Conservation (phyloP, 2,113 vertebrate genomes). For the Oreochromis niloticus region DNA sequence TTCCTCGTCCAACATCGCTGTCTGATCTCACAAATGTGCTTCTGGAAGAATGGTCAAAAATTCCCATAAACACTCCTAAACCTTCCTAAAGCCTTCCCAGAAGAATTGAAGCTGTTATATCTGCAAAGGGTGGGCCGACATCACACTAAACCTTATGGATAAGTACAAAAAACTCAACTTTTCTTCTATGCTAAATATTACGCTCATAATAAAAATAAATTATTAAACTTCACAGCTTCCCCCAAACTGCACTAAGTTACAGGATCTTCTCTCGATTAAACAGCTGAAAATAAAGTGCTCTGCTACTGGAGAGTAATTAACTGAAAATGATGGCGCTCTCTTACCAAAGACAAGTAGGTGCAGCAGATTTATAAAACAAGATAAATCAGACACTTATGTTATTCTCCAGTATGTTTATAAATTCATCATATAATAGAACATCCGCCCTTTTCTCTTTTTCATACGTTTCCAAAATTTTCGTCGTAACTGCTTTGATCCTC, state of each 20-base stretch:
- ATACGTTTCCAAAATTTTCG: rapidly evolving
- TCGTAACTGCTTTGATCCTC: not conserved
- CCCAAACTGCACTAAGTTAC: rapidly evolving
- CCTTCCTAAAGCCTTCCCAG: not conserved
- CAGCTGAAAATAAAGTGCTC: not conserved
- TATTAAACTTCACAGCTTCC: not conserved
- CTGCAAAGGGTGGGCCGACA: not conserved
- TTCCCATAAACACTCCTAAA: not conserved
- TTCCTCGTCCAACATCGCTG: rapidly evolving
- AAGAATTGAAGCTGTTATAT: not conserved
- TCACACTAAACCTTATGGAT: rapidly evolving
- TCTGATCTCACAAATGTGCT: rapidly evolving
- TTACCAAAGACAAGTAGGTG: not conserved
- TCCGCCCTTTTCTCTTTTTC: not conserved
- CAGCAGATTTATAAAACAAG: not conserved
- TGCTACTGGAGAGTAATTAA: not conserved
- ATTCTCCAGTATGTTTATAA: not conserved
- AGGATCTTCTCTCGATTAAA: not conserved
- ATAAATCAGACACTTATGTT: not conserved
- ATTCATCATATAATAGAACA: not conserved
- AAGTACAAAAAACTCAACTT: not conserved
- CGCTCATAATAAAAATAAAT: rapidly evolving
- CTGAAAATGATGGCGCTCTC: not conserved
- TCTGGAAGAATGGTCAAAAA: not conserved
- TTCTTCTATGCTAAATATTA: not conserved